Evolutionary conservation across 2,113 vertebrate genomes (phyloP).

Genomic region (Coptodon rendalli): DNA sequence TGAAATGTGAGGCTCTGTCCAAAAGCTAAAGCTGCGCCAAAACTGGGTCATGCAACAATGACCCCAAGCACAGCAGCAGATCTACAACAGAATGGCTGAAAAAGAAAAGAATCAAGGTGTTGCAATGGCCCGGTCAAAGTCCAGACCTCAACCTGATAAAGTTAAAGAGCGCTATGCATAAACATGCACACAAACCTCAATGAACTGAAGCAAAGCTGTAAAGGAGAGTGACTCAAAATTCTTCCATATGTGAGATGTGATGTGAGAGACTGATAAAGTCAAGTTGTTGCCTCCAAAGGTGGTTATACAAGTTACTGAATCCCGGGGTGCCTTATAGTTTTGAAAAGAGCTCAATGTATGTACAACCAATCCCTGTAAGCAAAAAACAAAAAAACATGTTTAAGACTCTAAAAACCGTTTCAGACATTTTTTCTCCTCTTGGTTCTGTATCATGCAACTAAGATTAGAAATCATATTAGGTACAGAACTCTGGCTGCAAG

Average conservation of each 20-base stretch:
- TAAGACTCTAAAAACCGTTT: neutral
- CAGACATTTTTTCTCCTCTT: neutral
- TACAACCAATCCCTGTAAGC: neutral
- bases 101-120: neutral
- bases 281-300: neutral
- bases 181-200: neutral
- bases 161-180: neutral
- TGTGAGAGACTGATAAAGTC: neutral
- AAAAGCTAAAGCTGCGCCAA: neutral
- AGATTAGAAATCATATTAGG: neutral
- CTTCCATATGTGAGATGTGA: neutral
- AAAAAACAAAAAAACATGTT: neutral
- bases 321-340: neutral
- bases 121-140: neutral
- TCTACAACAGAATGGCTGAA: neutral
- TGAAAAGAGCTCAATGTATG: neutral
- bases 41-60: neutral
- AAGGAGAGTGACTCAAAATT: neutral
- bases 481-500: neutral
- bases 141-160: neutral
- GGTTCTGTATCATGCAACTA: neutral
- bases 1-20: neutral
- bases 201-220: neutral
- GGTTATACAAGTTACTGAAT: neutral
- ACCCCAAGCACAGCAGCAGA: neutral